Conservation (phyloP, 2,113 vertebrate genomes). For the Tamias sibiricus region DNA sequence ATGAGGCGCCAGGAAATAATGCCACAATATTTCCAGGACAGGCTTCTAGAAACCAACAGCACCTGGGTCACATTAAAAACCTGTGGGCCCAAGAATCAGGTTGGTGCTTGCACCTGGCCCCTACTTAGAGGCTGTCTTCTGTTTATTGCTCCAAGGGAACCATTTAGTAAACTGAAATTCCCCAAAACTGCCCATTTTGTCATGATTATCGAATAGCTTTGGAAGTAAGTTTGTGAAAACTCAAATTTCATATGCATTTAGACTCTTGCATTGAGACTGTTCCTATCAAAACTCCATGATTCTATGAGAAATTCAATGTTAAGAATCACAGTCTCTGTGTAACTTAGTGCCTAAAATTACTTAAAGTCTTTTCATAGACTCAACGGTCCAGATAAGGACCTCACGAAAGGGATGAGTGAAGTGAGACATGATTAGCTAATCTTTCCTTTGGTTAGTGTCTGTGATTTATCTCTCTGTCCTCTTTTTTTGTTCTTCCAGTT, state of each 20-base stretch:
- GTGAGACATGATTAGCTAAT: neutral
- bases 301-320: neutral
- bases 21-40: neutral
- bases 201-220: neutral
- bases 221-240: constrained; percentile 14
- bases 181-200: neutral
- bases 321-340: neutral
- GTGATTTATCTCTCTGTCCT: neutral
- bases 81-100: neutral
- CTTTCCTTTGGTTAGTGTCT: neutral
- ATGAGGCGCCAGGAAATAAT: neutral
- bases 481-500: neutral
- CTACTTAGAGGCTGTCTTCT: neutral
- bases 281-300: neutral
- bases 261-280: neutral
- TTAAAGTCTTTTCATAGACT: neutral
- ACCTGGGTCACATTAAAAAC: constrained; percentile 26
- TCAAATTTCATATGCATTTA: constrained; percentile 14
- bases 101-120: neutral
- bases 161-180: neutral
- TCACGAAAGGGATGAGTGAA: too few relatives aligned
- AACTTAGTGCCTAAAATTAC: neutral
- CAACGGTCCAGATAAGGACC: neutral
- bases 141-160: neutral
- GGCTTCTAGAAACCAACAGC: neutral